Evolutionary conservation across 2,888 invertebrate species (phyloP), one percentile per base, ranked within the genome.

Genomic region (Acleris laterana): DNA sequence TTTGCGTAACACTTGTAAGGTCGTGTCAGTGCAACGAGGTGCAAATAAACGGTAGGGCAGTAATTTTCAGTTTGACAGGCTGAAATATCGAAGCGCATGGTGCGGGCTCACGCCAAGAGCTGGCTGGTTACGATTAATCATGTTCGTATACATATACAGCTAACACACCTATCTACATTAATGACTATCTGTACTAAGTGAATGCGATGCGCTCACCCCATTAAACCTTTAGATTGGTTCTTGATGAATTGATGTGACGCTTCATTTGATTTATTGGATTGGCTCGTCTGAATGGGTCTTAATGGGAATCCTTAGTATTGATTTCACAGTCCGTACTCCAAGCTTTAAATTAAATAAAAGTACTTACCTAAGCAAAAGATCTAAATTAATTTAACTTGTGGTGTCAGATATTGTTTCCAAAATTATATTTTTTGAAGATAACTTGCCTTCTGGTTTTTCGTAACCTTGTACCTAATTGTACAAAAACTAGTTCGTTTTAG

Each of bases 1-100:
- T 77, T 78, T 76, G 70, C 74, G 77, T 77, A 76, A 76, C 74
- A 70, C 70, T 72, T 69, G 73, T 72, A 60, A 62, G 69, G 74
- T 69, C 70, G 71, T 74, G 72, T 78, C 75, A 74, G 74, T 79
- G 77, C 74, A 77, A 70, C 71, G 66, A 72, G 58, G 71, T 69
- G 71, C 70, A 70, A 70, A 70, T 69, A 69, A 67, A 62, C 63
- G 62, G 71, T 72, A 13, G 70, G 78, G 77, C 74, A 79, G 73
- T 79, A 76, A 79, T 81, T 74, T 76, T 74, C 70, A 68, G 78
- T 77, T 77, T 77, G 82, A 80, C 82, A 81, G 72, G 68, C 76
- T 85, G 82, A 87, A 79, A 82, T 83, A 81, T 83, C 74, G 69
- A 57, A 77, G 74, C 79, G 77, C 70, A 72, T 80, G 79, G 74